Conservation (phyloP, 2,888 invertebrate species). For the Boloria selene region DNA sequence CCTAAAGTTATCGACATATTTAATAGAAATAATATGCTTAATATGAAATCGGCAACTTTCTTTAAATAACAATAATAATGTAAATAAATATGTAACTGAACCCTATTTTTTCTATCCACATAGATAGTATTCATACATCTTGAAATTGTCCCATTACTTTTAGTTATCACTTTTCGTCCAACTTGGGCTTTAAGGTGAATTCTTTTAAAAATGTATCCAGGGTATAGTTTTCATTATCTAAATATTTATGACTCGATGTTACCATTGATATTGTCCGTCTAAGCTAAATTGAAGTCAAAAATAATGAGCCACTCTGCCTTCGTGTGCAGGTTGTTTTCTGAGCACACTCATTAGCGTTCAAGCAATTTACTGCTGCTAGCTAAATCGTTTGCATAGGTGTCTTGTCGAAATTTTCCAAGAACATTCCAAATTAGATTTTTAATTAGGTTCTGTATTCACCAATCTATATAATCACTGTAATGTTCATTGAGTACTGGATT, state of each 20-base stretch:
- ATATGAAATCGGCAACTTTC: no score
- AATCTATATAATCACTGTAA: not conserved
- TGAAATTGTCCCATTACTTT: no score
- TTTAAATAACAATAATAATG: no score
- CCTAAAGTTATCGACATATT: no score
- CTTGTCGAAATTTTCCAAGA: constrained; percentile 27
- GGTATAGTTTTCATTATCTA: not conserved
- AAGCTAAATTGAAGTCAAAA: constrained; percentile 28
- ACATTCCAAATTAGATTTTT: constrained; percentile 14
- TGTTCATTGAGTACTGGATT: not conserved
- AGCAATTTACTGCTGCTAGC: constrained; percentile 35
- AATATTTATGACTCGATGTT: constrained; percentile 14
- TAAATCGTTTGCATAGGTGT: constrained; percentile 37
- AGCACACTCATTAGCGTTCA: constrained; percentile 39
- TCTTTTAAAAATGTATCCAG: no score
- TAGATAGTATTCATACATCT: no score
- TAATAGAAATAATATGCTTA: no score
- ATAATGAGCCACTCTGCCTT: constrained; percentile 29
- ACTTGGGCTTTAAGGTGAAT: no score
- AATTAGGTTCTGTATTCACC: not conserved
- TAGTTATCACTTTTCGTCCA: no score
- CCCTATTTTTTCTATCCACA: no score
- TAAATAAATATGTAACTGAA: no score
- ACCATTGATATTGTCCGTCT: constrained; percentile 18
- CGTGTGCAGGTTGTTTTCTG: constrained; percentile 36